Percentiles rank a stretch among this genome's conserved stretches.
phyloP scores from a whole-genome alignment of 2,113 vertebrate genomes.

The Limnothrissa miodon region DNA sequence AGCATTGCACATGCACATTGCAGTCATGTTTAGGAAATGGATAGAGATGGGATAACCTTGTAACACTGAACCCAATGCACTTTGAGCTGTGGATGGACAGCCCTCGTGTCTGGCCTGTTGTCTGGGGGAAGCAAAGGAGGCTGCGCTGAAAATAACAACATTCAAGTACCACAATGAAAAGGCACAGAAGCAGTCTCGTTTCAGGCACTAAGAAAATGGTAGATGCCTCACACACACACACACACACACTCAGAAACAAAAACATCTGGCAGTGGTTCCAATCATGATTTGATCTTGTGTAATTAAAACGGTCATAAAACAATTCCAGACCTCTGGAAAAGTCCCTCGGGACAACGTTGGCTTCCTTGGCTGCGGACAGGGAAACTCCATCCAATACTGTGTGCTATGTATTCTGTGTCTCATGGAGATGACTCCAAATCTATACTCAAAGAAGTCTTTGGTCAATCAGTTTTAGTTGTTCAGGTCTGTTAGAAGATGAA shows the following conservation, averaged over 20 bases:
- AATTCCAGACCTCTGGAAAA: background rate
- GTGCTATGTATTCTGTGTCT: background rate
- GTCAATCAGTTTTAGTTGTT: background rate
- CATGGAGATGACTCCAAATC: background rate
- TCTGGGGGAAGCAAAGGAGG: background rate
- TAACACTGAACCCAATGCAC: background rate
- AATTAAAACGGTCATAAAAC: background rate
- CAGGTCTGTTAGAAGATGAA: background rate
- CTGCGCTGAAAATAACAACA: constrained; percentile 3
- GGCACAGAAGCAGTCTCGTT: background rate
- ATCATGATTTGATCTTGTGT: background rate
- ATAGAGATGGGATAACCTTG: background rate
- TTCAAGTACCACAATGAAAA: background rate
- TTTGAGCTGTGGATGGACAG: background rate
- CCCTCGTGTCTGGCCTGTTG: background rate
- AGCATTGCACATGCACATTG: background rate
- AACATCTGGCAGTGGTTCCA: background rate
- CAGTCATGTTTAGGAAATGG: background rate
- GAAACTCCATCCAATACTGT: background rate
- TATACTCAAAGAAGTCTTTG: background rate
- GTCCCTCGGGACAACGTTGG: background rate
- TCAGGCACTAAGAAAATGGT: background rate
- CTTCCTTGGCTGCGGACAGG: background rate
- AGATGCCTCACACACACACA: background rate
- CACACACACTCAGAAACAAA: background rate